Evolutionary conservation across 2,113 vertebrate genomes (phyloP).

Genomic region (Agapornis roseicollis): DNA sequence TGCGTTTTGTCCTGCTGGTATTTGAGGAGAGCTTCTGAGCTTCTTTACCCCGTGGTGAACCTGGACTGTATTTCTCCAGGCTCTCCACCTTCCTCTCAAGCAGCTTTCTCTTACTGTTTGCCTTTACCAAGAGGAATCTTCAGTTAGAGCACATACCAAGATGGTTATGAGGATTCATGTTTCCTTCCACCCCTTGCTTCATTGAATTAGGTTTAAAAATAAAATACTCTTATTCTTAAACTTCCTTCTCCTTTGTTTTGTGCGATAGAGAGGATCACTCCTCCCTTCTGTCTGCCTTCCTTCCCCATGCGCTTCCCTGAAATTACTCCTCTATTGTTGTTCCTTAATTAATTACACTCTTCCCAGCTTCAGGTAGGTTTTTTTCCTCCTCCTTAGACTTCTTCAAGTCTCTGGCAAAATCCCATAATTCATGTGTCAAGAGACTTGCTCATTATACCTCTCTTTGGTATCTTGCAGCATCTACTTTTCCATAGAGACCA

Average conservation of each 20-base stretch:
- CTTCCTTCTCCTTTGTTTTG: conserved; percentile 13
- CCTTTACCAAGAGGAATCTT: neutral
- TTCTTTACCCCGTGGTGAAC: neutral
- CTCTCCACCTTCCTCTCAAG: neutral
- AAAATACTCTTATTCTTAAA: neutral
- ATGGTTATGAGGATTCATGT: neutral
- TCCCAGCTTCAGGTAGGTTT: neutral
- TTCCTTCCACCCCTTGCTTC: neutral
- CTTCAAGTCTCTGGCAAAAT: neutral
- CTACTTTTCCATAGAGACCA: neutral
- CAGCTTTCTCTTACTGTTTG: neutral
- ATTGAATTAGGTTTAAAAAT: conserved; percentile 28
- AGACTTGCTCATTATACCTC: neutral
- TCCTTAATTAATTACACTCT: neutral
- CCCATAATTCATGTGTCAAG: neutral
- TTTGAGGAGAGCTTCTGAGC: neutral
- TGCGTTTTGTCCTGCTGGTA: neutral
- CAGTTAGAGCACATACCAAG: neutral
- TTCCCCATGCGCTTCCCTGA: neutral
- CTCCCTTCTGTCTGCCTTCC: neutral
- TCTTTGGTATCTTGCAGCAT: neutral
- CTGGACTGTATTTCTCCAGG: neutral
- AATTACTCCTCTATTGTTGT: conserved; percentile 2
- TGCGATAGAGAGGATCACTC: neutral
- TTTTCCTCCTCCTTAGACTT: neutral